Percentiles rank a stretch among this genome's conserved stretches.
Evolutionary conservation across 2,888 invertebrate species (phyloP).

Genomic region (Chaetogeoica ovagalla): DNA sequence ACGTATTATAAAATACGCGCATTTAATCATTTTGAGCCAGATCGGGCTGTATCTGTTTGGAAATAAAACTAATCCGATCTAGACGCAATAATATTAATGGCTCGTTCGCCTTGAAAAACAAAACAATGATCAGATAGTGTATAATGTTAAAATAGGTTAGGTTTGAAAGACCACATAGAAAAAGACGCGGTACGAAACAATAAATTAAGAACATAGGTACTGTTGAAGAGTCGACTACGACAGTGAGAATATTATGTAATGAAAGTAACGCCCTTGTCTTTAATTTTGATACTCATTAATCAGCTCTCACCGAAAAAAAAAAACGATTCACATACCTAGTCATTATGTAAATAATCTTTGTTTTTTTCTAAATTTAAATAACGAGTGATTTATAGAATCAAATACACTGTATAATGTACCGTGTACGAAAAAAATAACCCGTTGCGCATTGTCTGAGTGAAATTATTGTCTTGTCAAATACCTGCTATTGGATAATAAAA

Average conservation of each 20-base stretch:
- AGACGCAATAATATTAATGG: background rate
- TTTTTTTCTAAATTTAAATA: constrained; percentile 9
- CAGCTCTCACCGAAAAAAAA: constrained; percentile 3
- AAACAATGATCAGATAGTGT: constrained; percentile 11
- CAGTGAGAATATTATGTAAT: constrained; percentile 12
- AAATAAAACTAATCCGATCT: constrained; percentile 23
- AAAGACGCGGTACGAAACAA: constrained; percentile 12
- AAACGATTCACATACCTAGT: background rate
- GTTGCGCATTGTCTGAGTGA: no score
- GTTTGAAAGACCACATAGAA: constrained; percentile 6
- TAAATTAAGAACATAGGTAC: background rate
- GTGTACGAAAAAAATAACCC: no score
- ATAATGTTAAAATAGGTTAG: background rate
- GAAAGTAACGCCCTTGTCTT: constrained; percentile 40
- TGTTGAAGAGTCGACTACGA: background rate
- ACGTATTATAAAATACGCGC: background rate
- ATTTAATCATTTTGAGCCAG: background rate
- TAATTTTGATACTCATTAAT: constrained; percentile 14
- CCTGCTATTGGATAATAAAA: constrained; percentile 25
- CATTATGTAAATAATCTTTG: background rate
- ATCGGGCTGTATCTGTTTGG: constrained; percentile 1
- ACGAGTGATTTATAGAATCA: background rate
- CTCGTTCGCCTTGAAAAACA: constrained; percentile 21
- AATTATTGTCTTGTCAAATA: no score
- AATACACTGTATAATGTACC: no score